Evolutionary conservation across 2,113 vertebrate species (phyloP).

Genomic region (Petrocephalus zakoni): DNA sequence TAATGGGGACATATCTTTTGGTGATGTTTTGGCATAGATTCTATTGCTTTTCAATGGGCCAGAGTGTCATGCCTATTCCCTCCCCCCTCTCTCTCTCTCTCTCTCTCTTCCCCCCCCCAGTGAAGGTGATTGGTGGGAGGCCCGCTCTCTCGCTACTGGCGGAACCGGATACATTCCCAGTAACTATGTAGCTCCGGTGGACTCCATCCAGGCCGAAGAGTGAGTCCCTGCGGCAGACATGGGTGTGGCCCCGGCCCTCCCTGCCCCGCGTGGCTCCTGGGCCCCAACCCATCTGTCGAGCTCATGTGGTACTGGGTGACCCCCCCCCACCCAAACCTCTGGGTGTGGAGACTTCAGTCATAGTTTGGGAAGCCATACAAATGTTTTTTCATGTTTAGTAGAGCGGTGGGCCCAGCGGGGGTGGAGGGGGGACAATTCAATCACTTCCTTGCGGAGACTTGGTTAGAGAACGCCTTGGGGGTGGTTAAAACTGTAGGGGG

Average conservation of each 20-base stretch:
- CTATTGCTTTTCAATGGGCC: neutral
- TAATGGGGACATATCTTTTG: neutral
- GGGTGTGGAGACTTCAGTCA: neutral
- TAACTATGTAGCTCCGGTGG: constrained; percentile 95
- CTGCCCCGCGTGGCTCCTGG: neutral
- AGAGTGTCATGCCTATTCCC: neutral
- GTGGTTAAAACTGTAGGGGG: neutral
- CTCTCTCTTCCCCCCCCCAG: too few species aligned
- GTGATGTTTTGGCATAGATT: neutral
- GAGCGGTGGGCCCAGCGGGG: neutral
- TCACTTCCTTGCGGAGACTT: neutral
- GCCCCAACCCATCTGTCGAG: neutral
- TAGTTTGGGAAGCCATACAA: neutral
- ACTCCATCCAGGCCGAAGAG: constrained; percentile 98
- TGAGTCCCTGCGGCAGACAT: constrained; percentile 57
- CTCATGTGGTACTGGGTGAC: neutral
- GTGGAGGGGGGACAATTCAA: neutral
- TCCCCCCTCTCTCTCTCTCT: constrained; percentile 32
- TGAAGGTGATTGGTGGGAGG: constrained; percentile 98
- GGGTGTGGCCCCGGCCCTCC: neutral
- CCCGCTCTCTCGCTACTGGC: constrained; percentile 85
- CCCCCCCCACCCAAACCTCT: neutral
- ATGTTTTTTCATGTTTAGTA: constrained; percentile 10
- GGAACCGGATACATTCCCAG: constrained; percentile 95
- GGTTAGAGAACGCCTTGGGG: neutral